phyloP scores from a whole-genome alignment of 2,888 invertebrate species.

The Lacanobia oleracea region DNA sequence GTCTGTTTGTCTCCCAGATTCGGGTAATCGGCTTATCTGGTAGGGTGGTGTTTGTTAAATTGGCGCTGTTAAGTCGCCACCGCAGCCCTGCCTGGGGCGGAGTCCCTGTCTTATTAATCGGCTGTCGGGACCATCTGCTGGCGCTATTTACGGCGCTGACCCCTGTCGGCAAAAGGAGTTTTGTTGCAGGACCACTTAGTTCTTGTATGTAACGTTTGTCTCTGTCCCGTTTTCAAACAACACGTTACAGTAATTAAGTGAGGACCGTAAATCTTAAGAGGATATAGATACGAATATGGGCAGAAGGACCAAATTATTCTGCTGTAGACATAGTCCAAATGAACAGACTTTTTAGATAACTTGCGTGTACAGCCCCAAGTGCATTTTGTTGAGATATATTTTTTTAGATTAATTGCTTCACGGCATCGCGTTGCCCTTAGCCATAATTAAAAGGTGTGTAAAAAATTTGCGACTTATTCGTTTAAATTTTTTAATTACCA shows the following conservation, averaged over 20 bases:
- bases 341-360: slow-evolving; percentile 4
- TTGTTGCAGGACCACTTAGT: slow-evolving; percentile 77
- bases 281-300: slow-evolving; percentile 9
- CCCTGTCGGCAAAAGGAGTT: slow-evolving; percentile 80
- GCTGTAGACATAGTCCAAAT: neutral
- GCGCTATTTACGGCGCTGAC: slow-evolving; percentile 84
- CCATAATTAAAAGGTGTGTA: slow-evolving; percentile 29
- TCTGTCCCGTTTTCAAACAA: slow-evolving; percentile 67
- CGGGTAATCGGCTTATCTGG: slow-evolving; percentile 82
- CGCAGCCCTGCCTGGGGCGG: slow-evolving; percentile 79
- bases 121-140: slow-evolving; percentile 89
- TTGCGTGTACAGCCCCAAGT: neutral
- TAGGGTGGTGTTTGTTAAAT: slow-evolving; percentile 80
- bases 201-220: slow-evolving; percentile 77
- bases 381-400: neutral
- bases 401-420: neutral
- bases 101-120: slow-evolving; percentile 88
- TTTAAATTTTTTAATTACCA: slow-evolving; percentile 8
- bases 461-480: slow-evolving; percentile 16
- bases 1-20: slow-evolving; percentile 79
- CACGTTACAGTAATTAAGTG: slow-evolving; percentile 64
- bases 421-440: slow-evolving; percentile 7
- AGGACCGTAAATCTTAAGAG: slow-evolving; percentile 52
- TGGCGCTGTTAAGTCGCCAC: slow-evolving; percentile 80
- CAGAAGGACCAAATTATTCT: slow-evolving; percentile 36